A percentile compares a stretch with the other conserved stretches of the same genome.
Evolutionary conservation across 2,888 invertebrate species (phyloP).

Genomic region (Chelonus formosanus): DNA sequence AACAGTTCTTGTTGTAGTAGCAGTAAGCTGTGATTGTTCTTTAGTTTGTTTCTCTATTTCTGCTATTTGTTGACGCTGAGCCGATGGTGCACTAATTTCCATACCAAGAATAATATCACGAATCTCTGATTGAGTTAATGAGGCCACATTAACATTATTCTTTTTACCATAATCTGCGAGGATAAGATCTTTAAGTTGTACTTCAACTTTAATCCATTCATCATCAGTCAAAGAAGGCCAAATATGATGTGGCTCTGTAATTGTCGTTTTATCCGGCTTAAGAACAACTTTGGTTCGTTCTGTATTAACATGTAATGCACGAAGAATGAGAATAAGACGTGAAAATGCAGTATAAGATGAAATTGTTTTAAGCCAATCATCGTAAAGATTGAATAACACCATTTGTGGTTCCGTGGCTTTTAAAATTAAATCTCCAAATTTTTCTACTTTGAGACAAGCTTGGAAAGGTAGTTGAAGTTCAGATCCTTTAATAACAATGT

Average conservation of each 20-base stretch:
- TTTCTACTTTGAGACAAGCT: conserved; percentile 98
- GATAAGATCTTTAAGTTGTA: conserved; percentile 97
- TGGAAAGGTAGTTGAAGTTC: conserved; percentile 99
- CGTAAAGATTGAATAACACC: conserved; percentile 99
- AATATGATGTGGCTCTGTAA: conserved; percentile 99
- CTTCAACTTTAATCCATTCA: conserved; percentile 99
- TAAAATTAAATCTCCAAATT: conserved; percentile 97
- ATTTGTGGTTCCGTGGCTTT: conserved; percentile 99
- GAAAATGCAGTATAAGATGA: conserved; percentile 99
- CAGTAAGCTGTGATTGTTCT: conserved; percentile 97
- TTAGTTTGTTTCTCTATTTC: conserved; percentile 99
- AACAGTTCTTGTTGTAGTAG: conserved; percentile 97
- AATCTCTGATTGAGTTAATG: conserved; percentile 98
- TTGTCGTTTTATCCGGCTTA: conserved; percentile 98
- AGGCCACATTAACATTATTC: conserved; percentile 99
- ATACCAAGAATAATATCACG: conserved; percentile 99
- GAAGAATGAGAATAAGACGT: conserved; percentile 92
- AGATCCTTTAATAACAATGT: conserved; percentile 99
- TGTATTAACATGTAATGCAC: conserved; percentile 98
- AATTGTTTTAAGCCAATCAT: conserved; percentile 99
- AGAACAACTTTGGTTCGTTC: conserved; percentile 98
- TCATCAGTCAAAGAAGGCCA: conserved; percentile 98
- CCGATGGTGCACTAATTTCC: conserved; percentile 99
- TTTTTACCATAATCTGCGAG: conserved; percentile 99
- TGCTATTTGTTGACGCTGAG: conserved; percentile 98